These are phyloP conservation scores for Eledone cirrhosa DNA, from an alignment of 2,888 invertebrate species.

Conservation along the genomic window DNA sequence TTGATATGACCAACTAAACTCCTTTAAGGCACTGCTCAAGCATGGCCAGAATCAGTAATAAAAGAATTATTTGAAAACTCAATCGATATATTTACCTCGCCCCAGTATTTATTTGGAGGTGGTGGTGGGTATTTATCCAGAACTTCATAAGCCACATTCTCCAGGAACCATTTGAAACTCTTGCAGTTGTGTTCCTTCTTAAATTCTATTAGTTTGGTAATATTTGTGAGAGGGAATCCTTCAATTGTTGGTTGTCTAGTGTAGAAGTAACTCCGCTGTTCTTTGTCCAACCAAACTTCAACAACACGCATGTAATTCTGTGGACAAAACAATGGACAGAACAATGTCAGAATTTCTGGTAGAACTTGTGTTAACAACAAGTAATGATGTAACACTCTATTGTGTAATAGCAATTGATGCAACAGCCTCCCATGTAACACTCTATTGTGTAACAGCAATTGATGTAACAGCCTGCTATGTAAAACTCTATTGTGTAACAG, in stretches of 20 bases:
- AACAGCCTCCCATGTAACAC: too few species aligned
- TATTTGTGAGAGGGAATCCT: conserved; percentile 54
- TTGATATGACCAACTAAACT: too few species aligned
- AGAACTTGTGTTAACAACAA: background rate
- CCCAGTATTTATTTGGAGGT: conserved; percentile 93
- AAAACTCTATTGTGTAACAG: too few species aligned
- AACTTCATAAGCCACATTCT: conserved; percentile 90
- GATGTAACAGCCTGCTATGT: too few species aligned
- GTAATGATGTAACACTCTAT: background rate
- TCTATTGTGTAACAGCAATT: too few species aligned
- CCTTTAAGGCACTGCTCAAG: too few species aligned
- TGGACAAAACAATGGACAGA: conserved; percentile 35
- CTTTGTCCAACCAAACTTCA: conserved; percentile 97
- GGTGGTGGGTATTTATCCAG: conserved; percentile 90
- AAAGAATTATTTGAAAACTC: background rate
- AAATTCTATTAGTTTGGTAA: conserved; percentile 80
- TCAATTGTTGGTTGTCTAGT: conserved; percentile 72
- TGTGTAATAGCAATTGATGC: background rate
- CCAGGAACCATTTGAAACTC: conserved; percentile 94
- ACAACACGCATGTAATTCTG: conserved; percentile 93
- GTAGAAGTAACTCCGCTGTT: conserved; percentile 95
- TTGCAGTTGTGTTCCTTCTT: conserved; percentile 87
- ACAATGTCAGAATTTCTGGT: too few species aligned
- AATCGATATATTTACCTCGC: conserved; percentile 73
- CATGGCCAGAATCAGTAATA: too few species aligned